Percentiles rank a stretch among this genome's conserved stretches.
phyloP scores from a whole-genome alignment of 2,113 vertebrate species.

The Eclectus roratus region DNA sequence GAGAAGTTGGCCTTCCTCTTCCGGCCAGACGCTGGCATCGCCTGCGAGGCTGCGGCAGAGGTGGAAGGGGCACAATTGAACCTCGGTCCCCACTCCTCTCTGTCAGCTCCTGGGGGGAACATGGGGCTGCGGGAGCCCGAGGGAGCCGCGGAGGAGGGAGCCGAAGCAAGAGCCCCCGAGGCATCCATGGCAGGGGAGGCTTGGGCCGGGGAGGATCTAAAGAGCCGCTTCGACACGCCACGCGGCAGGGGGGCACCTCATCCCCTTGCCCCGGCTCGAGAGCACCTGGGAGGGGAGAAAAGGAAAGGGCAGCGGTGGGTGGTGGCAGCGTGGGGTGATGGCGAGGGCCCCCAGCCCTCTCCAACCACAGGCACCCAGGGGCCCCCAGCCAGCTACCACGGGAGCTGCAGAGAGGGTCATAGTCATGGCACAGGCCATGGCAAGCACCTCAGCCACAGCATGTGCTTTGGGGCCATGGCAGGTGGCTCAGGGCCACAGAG shows the following conservation, averaged over 20 bases:
- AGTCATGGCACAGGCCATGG: neutral
- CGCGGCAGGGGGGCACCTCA: slow-evolving; percentile 40
- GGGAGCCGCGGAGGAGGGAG: slow-evolving; percentile 54
- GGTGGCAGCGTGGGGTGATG: neutral
- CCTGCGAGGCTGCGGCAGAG: slow-evolving; percentile 58
- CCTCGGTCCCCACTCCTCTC: slow-evolving; percentile 63
- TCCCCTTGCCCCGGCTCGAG: slow-evolving; percentile 53
- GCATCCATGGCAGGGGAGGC: slow-evolving; percentile 45
- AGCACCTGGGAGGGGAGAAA: slow-evolving; percentile 58
- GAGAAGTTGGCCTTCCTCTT: slow-evolving; percentile 71
- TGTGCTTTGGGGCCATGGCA: neutral
- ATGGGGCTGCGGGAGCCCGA: slow-evolving; percentile 57
- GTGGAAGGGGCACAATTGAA: slow-evolving; percentile 70
- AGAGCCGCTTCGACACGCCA: slow-evolving; percentile 22
- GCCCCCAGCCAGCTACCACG: neutral
- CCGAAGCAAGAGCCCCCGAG: slow-evolving; percentile 50
- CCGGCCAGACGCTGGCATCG: slow-evolving; percentile 8
- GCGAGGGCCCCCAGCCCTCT: neutral
- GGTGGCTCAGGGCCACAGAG: neutral
- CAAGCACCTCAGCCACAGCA: accelerated
- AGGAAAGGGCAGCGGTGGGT: slow-evolving; percentile 49
- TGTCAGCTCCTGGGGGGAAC: slow-evolving; percentile 59
- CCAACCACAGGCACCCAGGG: neutral
- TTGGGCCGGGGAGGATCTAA: slow-evolving; percentile 48
- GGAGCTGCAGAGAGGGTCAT: neutral